These are phyloP conservation scores for Drosophila cardini DNA, from an alignment of 1,140 invertebrate species.

Conservation along the genomic window DNA sequence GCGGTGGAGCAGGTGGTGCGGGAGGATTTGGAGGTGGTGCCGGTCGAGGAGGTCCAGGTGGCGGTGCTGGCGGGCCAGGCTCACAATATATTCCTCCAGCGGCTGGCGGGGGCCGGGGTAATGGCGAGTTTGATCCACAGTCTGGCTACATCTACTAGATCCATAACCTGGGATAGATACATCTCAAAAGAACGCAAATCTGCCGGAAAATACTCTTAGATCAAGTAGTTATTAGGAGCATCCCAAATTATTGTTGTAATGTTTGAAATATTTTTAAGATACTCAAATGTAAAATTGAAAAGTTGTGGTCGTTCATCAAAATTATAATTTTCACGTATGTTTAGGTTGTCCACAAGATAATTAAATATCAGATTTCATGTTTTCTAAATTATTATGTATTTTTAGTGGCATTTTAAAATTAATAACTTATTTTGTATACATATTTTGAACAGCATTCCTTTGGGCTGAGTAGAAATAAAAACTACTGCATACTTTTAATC, in stretches of 20 bases:
- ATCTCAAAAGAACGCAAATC: constrained; percentile 62
- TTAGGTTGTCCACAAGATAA: constrained; percentile 19
- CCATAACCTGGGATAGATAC: constrained; percentile 36
- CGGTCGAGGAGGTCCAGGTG: constrained; percentile 45
- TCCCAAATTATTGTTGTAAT: background rate
- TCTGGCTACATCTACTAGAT: constrained; percentile 80
- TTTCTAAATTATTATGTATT: constrained; percentile 28
- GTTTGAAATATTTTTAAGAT: constrained; percentile 37
- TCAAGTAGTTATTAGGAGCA: constrained; percentile 18
- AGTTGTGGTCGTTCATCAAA: constrained; percentile 4
- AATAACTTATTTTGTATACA: too few relatives aligned
- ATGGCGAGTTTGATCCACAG: constrained; percentile 80
- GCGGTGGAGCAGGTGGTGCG: constrained; percentile 49
- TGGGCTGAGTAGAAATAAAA: too few relatives aligned
- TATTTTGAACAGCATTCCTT: too few relatives aligned
- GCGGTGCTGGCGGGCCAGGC: constrained; percentile 55
- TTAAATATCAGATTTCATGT: constrained; percentile 18
- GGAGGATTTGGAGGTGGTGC: constrained; percentile 45
- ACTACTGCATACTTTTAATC: too few relatives aligned
- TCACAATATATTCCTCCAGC: constrained; percentile 69
- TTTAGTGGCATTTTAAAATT: constrained; percentile 24
- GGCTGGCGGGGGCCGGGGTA: constrained; percentile 71
- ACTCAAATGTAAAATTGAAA: constrained; percentile 1
- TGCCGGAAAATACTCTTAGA: constrained; percentile 63
- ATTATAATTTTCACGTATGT: constrained; percentile 31